These are phyloP conservation scores for Lydus trimaculatus DNA, from an alignment of 2,888 invertebrate species.

Conservation along the genomic window DNA sequence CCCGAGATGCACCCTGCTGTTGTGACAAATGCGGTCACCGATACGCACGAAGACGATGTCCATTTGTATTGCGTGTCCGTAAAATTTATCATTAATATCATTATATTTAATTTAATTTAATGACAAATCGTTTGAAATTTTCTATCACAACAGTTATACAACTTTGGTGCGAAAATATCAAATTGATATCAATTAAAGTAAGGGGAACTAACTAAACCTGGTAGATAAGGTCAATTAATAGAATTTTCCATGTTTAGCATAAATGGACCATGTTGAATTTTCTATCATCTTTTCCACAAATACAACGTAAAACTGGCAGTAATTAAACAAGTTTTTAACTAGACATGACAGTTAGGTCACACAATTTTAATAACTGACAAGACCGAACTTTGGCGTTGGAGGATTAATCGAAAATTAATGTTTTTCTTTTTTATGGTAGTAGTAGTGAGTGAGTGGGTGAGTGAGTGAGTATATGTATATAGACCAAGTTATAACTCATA, in stretches of 20 bases:
- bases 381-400: background rate
- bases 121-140: too few relatives aligned
- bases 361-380: background rate
- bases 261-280: too few relatives aligned
- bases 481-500: background rate
- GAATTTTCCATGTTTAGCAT: background rate
- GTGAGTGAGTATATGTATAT: too few relatives aligned
- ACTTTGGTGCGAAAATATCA: too few relatives aligned
- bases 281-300: background rate
- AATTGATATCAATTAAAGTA: too few relatives aligned
- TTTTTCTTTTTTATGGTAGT: background rate
- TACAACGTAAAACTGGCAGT: background rate
- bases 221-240: too few relatives aligned
- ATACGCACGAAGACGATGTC: conserved; percentile 32
- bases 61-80: conserved; percentile 28
- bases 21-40: conserved; percentile 37
- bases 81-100: conserved; percentile 31
- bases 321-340: conserved; percentile 4
- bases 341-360: background rate
- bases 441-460: too few relatives aligned
- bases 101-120: background rate
- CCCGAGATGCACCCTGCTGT: conserved; percentile 33
- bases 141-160: too few relatives aligned
- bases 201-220: background rate
- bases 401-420: background rate